Base-by-base conservation (phyloP, 92 coral and sea anemone genomes). In the Plumapathes pennacea region DNA sequence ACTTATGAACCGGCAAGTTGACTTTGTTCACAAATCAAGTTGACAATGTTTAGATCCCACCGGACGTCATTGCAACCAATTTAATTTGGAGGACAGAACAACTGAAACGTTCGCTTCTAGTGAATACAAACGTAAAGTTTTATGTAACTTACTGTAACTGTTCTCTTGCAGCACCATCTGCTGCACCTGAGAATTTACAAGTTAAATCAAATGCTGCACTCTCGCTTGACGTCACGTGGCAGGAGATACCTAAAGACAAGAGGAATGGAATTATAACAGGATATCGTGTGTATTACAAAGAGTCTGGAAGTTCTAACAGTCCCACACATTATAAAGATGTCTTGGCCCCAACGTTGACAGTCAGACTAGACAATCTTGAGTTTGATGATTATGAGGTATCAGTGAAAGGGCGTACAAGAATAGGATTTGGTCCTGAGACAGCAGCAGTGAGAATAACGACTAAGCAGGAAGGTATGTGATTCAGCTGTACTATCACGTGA, bases 391-490 rank as follows among this genome's bases (percentile, higher is more conserved):
- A 75, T 39, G 52, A 34, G 47, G 77, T 87, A 14, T 59, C 47
- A 17, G 62, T 87, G 0, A 80, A 83, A 25, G 95, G 86, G 1
- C 61, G 50, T 32, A 87, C 85, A 2, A 28, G 76, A 36, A 73
- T 55, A 39, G 86, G 86, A 22, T 51, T 27, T 49, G 89, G 95
- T 5, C 65, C 67, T 25, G 42, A 28, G 25, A 82, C 85, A 1
- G 39, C 21, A 2, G 1, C 22, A 1, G 11, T 49, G 22, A 53
- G 37, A 15, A 67, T 28, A 40, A 51, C 22, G 4, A 81, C 80
- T 10, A 66, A 31, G 57, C 85, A 77, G 32, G 89, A 88, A 81
- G 89, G 95, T 86, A 9, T 36, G 84, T 56, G 23, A 10, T 1
- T 13, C 4, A 7, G n/a, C 10, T 2, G 17, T 28, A 10, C 5